Base-by-base conservation (phyloP, 2,888 invertebrate genomes). In the Leucoptera coffeella region DNA sequence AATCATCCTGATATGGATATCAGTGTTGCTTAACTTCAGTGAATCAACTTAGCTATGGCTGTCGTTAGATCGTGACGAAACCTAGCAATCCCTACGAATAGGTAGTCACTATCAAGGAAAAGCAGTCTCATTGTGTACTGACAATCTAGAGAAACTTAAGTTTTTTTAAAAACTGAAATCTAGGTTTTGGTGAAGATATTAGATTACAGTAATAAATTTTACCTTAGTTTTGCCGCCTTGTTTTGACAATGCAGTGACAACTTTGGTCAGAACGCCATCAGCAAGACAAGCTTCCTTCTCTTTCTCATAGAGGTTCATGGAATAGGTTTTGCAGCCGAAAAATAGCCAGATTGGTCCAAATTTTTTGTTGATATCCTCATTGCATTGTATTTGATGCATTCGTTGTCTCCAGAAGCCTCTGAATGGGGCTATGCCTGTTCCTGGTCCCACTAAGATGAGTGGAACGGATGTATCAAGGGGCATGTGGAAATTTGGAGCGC, bases 361-460 rank as follows among this genome's bases (percentile, higher is more conserved):
- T 7, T 37, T 32, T n/a, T 35, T 39, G 12, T 26, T 35, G n/a
- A 42, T 35, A 23, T 46, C 39, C 17, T 45, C 38, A n/a, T n/a
- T n/a, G n/a, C n/a, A n/a, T n/a, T n/a, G n/a, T 2, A 56, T 47
- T 28, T 50, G 49, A 22, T 47, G 40, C 31, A 47, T 45, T 31
- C 84, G 75, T 41, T 94, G 89, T 46, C 91, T 86, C 94, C 93
- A 94, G 47, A 94, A 94, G 8, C 88, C 86, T 48, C 93, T 75
- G 56, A 94, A 94, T 1, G 95, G 95, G 1, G 94, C 94, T 22
- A 95, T 89, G 3, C 95, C 94, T 1, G 94, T 93, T 12, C 94
- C 86, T 1, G 92, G 91, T 1, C 92, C 92, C 10, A 94, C 84
- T 43, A 94, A 62, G 29, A 95, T 81, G 17, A 93, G 76, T 1